Evolutionary conservation across 1,140 invertebrate genomes (phyloP).

Genomic region (Dendrolimus kikuchii): DNA sequence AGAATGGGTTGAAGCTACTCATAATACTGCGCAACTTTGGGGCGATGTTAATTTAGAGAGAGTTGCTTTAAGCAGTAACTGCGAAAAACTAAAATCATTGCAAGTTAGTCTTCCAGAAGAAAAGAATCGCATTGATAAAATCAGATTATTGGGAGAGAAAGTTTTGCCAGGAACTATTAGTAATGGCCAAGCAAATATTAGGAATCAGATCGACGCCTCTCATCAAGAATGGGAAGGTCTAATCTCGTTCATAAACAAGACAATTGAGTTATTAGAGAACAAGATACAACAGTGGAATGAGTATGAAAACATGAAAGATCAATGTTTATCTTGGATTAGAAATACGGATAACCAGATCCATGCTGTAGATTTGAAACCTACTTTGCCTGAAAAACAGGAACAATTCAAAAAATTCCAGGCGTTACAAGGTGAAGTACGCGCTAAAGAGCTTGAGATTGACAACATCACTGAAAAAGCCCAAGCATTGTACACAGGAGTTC

Average conservation of each 20-base stretch:
- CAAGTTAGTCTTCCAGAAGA: slow-evolving; percentile 87
- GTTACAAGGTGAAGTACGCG: slow-evolving; percentile 90
- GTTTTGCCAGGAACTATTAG: slow-evolving; percentile 92
- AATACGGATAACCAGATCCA: slow-evolving; percentile 91
- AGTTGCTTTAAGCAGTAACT: slow-evolving; percentile 90
- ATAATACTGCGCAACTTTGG: slow-evolving; percentile 89
- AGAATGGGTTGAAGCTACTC: slow-evolving; percentile 93
- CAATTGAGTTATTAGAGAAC: slow-evolving; percentile 83
- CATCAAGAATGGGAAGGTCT: slow-evolving; percentile 94
- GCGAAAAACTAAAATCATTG: slow-evolving; percentile 92
- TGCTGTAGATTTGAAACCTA: slow-evolving; percentile 90
- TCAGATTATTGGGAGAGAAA: slow-evolving; percentile 87
- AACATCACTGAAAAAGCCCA: slow-evolving; percentile 92
- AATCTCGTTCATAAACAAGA: slow-evolving; percentile 81
- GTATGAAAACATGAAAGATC: slow-evolving; percentile 90
- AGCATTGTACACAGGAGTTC: slow-evolving; percentile 80
- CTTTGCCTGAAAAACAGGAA: slow-evolving; percentile 85
- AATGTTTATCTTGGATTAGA: slow-evolving; percentile 90
- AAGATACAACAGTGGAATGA: slow-evolving; percentile 93
- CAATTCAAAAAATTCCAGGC: slow-evolving; percentile 86
- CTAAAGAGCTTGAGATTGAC: slow-evolving; percentile 95
- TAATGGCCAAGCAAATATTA: slow-evolving; percentile 88
- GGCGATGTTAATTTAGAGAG: slow-evolving; percentile 90
- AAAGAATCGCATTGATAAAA: slow-evolving; percentile 85
- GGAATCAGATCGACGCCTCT: slow-evolving; percentile 87